Evolutionary conservation across 2,888 invertebrate genomes (phyloP), one percentile per base, ranked within the genome.

Genomic region (Achlya flavicornis): DNA sequence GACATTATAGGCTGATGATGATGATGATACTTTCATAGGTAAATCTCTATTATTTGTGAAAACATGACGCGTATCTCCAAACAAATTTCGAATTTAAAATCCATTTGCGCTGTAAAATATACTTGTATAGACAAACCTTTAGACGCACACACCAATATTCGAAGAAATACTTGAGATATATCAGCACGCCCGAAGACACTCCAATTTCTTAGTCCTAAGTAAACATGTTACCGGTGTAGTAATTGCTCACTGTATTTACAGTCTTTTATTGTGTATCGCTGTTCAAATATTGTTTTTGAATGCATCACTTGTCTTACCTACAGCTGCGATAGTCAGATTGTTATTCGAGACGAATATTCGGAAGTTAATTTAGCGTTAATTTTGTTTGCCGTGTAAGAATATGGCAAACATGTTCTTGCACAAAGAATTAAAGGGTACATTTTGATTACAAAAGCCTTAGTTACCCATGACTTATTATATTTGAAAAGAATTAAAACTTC

Each of bases 171-270:
- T 86, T 88, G 84, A 90, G 90, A 91, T 87, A 90, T 88, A 90
- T 89, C 86, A 85, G 86, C 88, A 88, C 86, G 91, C 88, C 87
- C 85, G 90, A 90, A 91, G 87, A 89, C 91, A 92, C 92, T 93
- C 90, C 90, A 91, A 90, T 91, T 87, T 86, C 89, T 89, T 89
- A 85, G 92, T 93, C 93, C 93, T 93, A 93, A 93, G 84, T 85
- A 93, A 93, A 93, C 90, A 93, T 92, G 92, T 92, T 90, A 88
- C 88, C 85, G 82, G 84, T 84, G 87, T 86, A 88, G 91, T 93
- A 93, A 93, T 93, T 93, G 93, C 92, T 90, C 81, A 83, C 87
- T 78, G 84, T 92, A 86, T 93, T 92, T 92, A 90, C 92, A 84
- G 83, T 86, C 88, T 93, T 93, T 93, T 93, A 93, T 93, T 92